These are phyloP conservation scores for Drosophila anomelani DNA, from an alignment of 2,888 invertebrate genomes.

Conservation along the genomic window DNA sequence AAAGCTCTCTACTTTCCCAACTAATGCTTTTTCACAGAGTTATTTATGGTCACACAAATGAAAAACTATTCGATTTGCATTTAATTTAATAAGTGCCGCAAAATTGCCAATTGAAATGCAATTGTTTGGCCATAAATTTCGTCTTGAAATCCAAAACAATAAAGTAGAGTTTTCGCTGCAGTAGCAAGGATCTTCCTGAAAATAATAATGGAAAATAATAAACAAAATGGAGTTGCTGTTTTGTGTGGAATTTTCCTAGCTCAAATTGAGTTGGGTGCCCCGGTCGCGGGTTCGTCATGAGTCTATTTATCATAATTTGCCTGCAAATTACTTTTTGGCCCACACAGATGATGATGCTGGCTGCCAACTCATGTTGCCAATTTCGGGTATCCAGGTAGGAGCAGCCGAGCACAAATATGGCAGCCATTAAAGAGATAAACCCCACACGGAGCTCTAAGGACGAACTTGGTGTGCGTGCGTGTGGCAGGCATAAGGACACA, in stretches of 20 bases:
- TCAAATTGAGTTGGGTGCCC: conserved; percentile 27
- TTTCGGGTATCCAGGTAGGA: conserved; percentile 49
- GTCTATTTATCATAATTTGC: conserved; percentile 77
- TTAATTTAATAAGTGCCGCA: conserved; percentile 55
- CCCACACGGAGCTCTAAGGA: conserved; percentile 34
- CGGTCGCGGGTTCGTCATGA: conserved; percentile 33
- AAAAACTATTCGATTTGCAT: conserved; percentile 30
- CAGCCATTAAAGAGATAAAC: conserved; percentile 77
- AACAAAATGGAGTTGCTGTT: conserved; percentile 15
- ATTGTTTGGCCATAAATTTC: conserved; percentile 36
- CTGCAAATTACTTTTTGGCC: conserved; percentile 69
- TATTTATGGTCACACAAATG: conserved; percentile 64
- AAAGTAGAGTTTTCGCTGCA: neutral
- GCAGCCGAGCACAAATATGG: conserved; percentile 67
- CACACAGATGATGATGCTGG: conserved; percentile 25
- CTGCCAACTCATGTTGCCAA: conserved; percentile 75
- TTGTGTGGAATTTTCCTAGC: conserved; percentile 1
- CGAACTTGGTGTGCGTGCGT: conserved; percentile 15
- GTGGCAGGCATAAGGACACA: conserved; percentile 52
- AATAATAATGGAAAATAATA: conserved; percentile 19
- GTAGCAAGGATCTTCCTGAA: neutral
- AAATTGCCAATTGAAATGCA: conserved; percentile 54
- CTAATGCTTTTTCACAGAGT: conserved; percentile 44
- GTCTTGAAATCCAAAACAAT: conserved; percentile 7
- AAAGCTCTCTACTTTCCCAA: neutral